These are phyloP conservation scores for Recurvirostra avosetta DNA, from an alignment of 2,113 vertebrate genomes.

Conservation along the genomic window DNA sequence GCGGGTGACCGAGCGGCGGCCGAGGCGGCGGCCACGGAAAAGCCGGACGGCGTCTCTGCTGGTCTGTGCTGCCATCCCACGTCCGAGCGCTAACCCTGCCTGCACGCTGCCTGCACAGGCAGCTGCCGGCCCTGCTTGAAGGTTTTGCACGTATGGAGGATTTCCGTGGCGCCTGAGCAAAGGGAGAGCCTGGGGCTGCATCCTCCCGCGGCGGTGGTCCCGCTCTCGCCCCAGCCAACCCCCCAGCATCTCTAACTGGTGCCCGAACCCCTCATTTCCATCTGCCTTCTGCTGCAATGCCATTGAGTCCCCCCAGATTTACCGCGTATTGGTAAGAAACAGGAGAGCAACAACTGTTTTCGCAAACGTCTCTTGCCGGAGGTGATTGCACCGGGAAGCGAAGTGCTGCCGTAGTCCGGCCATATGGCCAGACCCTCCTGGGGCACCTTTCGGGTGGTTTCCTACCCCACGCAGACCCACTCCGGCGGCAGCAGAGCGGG, in stretches of 20 bases:
- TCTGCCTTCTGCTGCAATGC: background rate
- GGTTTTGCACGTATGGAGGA: rapidly evolving
- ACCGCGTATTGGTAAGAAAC: background rate
- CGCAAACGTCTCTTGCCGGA: rapidly evolving
- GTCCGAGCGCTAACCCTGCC: background rate
- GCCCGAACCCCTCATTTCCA: background rate
- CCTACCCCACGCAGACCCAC: rapidly evolving
- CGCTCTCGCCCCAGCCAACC: background rate
- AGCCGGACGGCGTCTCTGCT: background rate
- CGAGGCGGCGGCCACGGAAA: background rate
- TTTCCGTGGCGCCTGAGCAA: background rate
- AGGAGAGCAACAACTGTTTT: background rate
- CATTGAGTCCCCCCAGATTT: rapidly evolving
- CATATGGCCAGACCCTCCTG: rapidly evolving
- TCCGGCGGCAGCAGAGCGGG: background rate
- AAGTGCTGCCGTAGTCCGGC: background rate
- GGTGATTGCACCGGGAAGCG: background rate
- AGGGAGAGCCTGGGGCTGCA: background rate
- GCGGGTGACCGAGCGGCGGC: rapidly evolving
- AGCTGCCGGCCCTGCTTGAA: background rate
- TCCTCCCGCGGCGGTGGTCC: background rate
- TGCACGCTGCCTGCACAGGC: rapidly evolving
- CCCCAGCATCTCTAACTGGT: rapidly evolving
- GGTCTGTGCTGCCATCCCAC: conserved; percentile 42
- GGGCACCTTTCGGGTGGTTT: background rate